Base-by-base conservation (phyloP, 2,797 vertebrate species). In the Anguilla obscura region DNA sequence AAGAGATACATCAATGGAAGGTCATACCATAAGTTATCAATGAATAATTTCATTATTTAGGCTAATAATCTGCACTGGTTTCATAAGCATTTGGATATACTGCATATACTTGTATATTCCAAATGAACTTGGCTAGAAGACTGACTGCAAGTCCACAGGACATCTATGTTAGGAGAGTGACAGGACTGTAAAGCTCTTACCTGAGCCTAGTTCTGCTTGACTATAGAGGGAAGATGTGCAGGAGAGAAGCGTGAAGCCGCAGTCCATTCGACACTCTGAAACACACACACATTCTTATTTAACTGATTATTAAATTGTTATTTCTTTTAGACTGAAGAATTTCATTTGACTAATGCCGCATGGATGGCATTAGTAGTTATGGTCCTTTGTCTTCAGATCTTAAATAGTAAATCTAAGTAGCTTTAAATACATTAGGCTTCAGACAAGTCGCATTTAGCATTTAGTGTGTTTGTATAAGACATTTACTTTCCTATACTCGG, bases 181-280 rank as follows among this genome's bases (percentile, higher is more conserved):
- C n/a, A 54, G 52, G 3, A 27, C 24, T 56, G 30, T 54, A 21
- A 14, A 56, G n/a, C 30, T 16, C 58, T 84, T 89, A 94, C 93
- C 91, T 92, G 80, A 91, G 90, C 18, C 88, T 33, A 80, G 83
- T 1, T 90, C 90, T 10, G 92, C 79, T 82, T 92, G 90, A 76
- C 36, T 91, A 88, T 84, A 88, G 52, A 91, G 86, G 8, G 91
- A 36, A 0, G 84, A 4, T 0, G 87, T 88, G 74, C 84, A 90
- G 58, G 84, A 16, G 30, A 63, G 4, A 18, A 88, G 84, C 6
- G 63, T 88, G 30, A 71, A 89, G 50, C 60, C 74, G 82, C 12
- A 87, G 48, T 91, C 91, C 54, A 86, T 45, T 66, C 93, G 93
- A 84, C 89, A 92, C 74, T 94, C 93, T 93, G 89, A 24, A 85